Evolutionary conservation across 2,888 invertebrate genomes (phyloP).

Genomic region (Nomada ruficornis): DNA sequence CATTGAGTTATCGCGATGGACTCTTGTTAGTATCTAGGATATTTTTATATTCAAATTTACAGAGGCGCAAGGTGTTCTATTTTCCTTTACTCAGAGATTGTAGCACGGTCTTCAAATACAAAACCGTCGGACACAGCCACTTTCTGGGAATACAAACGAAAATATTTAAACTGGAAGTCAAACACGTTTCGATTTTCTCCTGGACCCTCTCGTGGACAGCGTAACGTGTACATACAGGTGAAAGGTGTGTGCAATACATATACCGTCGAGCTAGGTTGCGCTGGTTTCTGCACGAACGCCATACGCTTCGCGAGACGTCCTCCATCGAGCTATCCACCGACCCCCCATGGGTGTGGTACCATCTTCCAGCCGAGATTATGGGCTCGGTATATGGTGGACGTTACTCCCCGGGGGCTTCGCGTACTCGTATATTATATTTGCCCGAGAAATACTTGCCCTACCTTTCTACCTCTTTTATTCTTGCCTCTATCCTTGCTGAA

Average conservation of each 20-base stretch:
- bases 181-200: not conserved
- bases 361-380: slow-evolving; percentile 72
- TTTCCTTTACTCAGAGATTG: too few species aligned
- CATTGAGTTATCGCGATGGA: too few species aligned
- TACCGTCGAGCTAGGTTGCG: not conserved
- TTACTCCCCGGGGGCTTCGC: slow-evolving; percentile 68
- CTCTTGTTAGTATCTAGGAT: too few species aligned
- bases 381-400: slow-evolving; percentile 64
- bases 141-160: too few species aligned
- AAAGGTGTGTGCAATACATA: slow-evolving; percentile 48
- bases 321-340: slow-evolving; percentile 54
- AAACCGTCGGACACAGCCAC: too few species aligned
- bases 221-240: slow-evolving; percentile 49
- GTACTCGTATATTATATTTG: slow-evolving; percentile 74
- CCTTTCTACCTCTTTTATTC: not conserved
- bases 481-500: not conserved
- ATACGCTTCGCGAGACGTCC: slow-evolving; percentile 33
- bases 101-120: too few species aligned
- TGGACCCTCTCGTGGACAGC: not conserved
- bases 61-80: too few species aligned
- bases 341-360: slow-evolving; percentile 78
- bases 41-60: too few species aligned
- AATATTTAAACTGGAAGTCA: not conserved
- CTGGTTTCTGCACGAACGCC: slow-evolving; percentile 22
- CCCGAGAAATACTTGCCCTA: slow-evolving; percentile 63